A percentile compares a stretch with the other conserved stretches of the same genome.
Conservation (phyloP, 2,888 invertebrate species). For the Orgyia antiqua region DNA sequence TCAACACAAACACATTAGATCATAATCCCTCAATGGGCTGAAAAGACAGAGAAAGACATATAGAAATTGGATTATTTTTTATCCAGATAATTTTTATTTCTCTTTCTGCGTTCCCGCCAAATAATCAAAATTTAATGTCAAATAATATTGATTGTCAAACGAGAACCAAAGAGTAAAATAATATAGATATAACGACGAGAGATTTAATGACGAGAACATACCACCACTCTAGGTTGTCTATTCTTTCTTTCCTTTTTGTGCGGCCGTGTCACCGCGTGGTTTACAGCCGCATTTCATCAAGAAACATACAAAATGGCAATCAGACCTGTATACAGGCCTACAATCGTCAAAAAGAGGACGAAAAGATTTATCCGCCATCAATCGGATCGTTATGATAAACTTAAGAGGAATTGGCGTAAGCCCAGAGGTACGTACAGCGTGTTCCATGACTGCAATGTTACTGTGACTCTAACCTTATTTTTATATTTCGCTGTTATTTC, state of each 20-base stretch:
- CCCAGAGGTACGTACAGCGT: conserved; percentile 85
- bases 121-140: too few species aligned
- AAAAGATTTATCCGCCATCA: conserved; percentile 99
- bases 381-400: conserved; percentile 97
- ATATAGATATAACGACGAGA: too few species aligned
- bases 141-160: too few species aligned
- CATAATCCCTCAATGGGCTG: too few species aligned
- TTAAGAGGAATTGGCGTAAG: conserved; percentile 99
- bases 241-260: conserved; percentile 68
- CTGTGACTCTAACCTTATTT: conserved; percentile 14
- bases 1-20: too few species aligned
- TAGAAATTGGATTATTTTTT: too few species aligned
- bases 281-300: conserved; percentile 58
- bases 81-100: too few species aligned
- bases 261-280: conserved; percentile 78
- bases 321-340: conserved; percentile 92
- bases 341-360: conserved; percentile 97
- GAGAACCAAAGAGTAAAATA: too few species aligned
- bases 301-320: conserved; percentile 87
- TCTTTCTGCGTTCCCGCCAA: too few species aligned
- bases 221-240: conserved; percentile 50
- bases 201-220: conserved; percentile 54
- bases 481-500: neutral
- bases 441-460: conserved; percentile 7
- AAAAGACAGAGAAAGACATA: too few species aligned